These are phyloP conservation scores for Morpho achilles DNA, from an alignment of 2,888 invertebrate species.

Conservation along the genomic window DNA sequence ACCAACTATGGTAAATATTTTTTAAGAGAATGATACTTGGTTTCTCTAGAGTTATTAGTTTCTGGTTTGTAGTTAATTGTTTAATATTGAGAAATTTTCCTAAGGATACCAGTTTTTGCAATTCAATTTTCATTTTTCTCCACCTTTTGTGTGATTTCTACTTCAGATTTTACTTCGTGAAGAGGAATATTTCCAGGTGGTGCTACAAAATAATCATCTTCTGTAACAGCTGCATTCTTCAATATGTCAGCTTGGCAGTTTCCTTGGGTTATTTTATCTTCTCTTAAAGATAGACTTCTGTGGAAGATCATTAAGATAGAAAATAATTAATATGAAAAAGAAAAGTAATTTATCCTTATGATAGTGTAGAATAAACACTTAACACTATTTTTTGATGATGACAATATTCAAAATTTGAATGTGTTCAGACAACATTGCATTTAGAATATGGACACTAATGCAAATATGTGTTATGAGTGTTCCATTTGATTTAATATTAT, in stretches of 20 bases:
- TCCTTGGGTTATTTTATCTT: constrained; percentile 84
- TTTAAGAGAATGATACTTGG: constrained; percentile 52
- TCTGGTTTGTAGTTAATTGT: constrained; percentile 30
- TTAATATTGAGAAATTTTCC: constrained; percentile 50
- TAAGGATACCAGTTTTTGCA: constrained; percentile 45
- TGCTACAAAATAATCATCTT: constrained; percentile 95
- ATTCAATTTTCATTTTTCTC: constrained; percentile 62
- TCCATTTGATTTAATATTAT: no score
- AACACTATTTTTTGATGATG: no score
- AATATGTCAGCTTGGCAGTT: constrained; percentile 84
- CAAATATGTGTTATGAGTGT: no score
- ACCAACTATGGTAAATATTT: constrained; percentile 59
- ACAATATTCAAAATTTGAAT: no score
- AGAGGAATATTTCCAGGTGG: constrained; percentile 92
- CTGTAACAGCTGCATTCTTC: constrained; percentile 84
- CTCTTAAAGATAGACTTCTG: constrained; percentile 83
- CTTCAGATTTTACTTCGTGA: constrained; percentile 62
- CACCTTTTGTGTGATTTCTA: constrained; percentile 31
- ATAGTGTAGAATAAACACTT: background rate
- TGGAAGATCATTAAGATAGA: constrained; percentile 33
- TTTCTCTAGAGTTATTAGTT: constrained; percentile 41
- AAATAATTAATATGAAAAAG: background rate
- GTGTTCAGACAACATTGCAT: no score
- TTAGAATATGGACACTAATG: no score
- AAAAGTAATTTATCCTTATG: no score